Base-by-base conservation (phyloP, 2,797 vertebrate genomes). In the Eupleurogrammus muticus region DNA sequence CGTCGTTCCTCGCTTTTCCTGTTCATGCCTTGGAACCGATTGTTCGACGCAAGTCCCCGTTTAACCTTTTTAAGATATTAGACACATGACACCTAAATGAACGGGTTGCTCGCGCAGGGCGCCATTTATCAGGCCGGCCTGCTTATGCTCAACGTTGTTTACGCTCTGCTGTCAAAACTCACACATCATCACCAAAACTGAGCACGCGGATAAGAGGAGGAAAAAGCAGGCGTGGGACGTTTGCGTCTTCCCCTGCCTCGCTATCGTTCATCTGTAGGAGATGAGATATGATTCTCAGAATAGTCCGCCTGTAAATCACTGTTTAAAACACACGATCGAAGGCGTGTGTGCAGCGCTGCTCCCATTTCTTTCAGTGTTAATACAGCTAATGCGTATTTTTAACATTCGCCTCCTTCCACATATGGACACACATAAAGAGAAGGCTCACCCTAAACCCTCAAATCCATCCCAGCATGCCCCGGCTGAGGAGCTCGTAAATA, bases 1-100 rank as follows among this genome's bases (percentile, higher is more conserved):
- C 35, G 46, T 55, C 35, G 19, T 20, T 6, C 70, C 79, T 58
- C 40, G 56, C 9, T 84, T 70, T 85, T 86, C 85, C 73, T 79
- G 86, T 51, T 88, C 46, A n/a, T 21, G 34, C 46, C 55, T 66
- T 54, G 38, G 52, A 78, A 58, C 28, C 2, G 35, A 77, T 65
- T 65, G 52, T 34, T 23, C 14, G 40, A 36, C 2, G 9, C 2
- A 44, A 67, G 48, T 78, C 75, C 56, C 44, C 3, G 4, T 67
- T 79, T 72, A 51, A 80, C 66, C 70, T 80, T 77, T 23, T 13
- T n/a, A n/a, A 47, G 12, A 59, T 14, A 48, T 8, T 24, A 57
- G 28, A 51, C 10, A 13, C 23, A 21, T 14, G 28, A 36, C 16
- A 47, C 28, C 5, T 16, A 46, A 20, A 23, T 64, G 9, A 69